Evolutionary conservation across 2,888 invertebrate genomes (phyloP), one percentile per base, ranked within the genome.

Genomic region (Drosophila borborema): DNA sequence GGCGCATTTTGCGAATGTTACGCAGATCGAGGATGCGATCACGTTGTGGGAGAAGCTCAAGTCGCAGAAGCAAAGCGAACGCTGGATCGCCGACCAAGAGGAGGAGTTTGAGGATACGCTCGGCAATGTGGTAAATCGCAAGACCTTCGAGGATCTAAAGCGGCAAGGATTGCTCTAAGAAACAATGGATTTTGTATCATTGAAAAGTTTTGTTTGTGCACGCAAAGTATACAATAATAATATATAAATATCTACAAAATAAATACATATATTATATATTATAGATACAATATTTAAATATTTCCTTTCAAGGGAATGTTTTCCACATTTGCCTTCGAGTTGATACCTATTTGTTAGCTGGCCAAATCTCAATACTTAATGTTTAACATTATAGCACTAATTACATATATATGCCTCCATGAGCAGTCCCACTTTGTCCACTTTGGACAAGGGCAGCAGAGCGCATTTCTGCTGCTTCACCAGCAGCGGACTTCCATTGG

Each of bases 1-100:
- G 0, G 99, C 99, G 0, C 99, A 99, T 94, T 99, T 99, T 94
- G 99, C 99, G 0, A 99, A 99, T 93, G 99, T 99, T 43, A 99
- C 99, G 1, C 98, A 98, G 92, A 99, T 99, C 86, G 99, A 99
- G 93, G 99, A 99, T 93, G 99, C 99, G 0, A 95, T 99, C 56
- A 98, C 98, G 45, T 94, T 99, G 74, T 99, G 99, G 99, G 98
- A 99, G 91, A 99, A 99, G 93, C 94, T 99, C 18, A 99, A 99
- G 92, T 95, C 96, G 10, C 98, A 98, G 90, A 99, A 99, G 91
- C 98, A 99, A 91, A 96, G 96, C 55, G 99, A 99, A 93, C 95
- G 99, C 74, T 99, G 98, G 97, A 97, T 98, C 83, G 98, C 99
- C 1, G 99, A 99, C 92, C 97, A 97, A 82, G 98, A 99, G 93